These are phyloP conservation scores for Dendrolimus pini DNA, from an alignment of 2,888 invertebrate species.

Conservation along the genomic window DNA sequence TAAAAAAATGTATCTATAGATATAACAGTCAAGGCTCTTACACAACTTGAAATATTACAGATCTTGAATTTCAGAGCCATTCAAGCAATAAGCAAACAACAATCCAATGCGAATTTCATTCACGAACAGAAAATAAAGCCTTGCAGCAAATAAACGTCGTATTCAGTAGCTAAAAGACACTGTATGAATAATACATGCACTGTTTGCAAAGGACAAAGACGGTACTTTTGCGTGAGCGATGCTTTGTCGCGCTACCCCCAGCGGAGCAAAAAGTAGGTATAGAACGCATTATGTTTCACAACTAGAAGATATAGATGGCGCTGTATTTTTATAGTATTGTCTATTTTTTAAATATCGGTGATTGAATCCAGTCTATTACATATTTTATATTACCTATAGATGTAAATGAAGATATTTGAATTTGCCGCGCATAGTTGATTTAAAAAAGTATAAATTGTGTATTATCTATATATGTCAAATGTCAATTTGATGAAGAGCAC, in stretches of 20 bases:
- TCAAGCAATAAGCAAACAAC: background rate
- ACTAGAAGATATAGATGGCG: constrained; percentile 23
- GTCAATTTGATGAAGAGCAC: no score
- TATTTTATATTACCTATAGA: no score
- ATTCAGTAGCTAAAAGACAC: constrained; percentile 34
- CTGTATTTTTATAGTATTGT: constrained; percentile 3
- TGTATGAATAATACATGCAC: constrained; percentile 58
- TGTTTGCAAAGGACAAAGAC: constrained; percentile 52
- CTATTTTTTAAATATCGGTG: no score
- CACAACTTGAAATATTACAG: no score
- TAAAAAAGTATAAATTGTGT: no score
- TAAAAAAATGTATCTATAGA: no score
- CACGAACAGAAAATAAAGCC: constrained; percentile 10
- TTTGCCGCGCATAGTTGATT: no score
- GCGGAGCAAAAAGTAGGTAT: constrained; percentile 21
- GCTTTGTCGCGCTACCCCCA: constrained; percentile 27
- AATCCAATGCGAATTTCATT: constrained; percentile 5
- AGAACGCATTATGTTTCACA: constrained; percentile 17
- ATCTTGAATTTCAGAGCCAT: background rate
- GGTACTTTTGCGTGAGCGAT: constrained; percentile 45
- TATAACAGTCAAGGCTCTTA: no score
- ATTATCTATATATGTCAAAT: no score
- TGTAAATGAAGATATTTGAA: no score
- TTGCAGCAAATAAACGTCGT: constrained; percentile 24
- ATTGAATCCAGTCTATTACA: no score